A percentile compares a stretch with the other conserved stretches of the same genome.
These are phyloP conservation scores for Calonectris borealis DNA, from an alignment of 2,113 vertebrate genomes.

Conservation along the genomic window DNA sequence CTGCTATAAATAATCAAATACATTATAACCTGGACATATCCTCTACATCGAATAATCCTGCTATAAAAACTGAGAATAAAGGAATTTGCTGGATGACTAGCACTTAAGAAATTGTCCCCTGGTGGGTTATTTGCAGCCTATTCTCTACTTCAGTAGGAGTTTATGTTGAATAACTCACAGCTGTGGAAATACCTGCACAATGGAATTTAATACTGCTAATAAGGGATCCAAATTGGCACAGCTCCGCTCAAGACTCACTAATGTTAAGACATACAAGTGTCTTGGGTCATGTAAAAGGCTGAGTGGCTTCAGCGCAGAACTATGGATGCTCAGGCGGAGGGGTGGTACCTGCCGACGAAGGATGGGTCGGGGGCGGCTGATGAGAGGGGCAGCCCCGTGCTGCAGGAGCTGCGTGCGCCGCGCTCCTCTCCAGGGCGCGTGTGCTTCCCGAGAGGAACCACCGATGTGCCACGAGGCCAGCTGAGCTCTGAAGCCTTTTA, in stretches of 20 bases:
- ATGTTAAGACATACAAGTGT: not conserved
- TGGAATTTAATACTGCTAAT: constrained; percentile 38
- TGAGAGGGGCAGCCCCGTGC: fast-evolving
- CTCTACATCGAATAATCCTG: constrained; percentile 30
- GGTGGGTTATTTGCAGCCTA: constrained; percentile 56
- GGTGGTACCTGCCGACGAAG: not conserved
- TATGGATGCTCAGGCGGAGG: not conserved
- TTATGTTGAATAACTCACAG: constrained; percentile 64
- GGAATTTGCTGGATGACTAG: constrained; percentile 61
- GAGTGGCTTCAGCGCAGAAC: not conserved
- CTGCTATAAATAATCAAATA: constrained; percentile 56
- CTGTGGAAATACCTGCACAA: constrained; percentile 55
- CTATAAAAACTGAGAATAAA: constrained; percentile 66
- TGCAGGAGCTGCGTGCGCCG: fast-evolving
- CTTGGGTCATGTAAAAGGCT: not conserved
- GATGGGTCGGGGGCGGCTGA: fast-evolving
- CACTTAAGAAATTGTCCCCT: constrained; percentile 58
- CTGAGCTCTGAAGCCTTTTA: not conserved
- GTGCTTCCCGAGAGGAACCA: not conserved
- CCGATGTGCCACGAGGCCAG: fast-evolving
- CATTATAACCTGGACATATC: constrained; percentile 41
- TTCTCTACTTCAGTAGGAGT: constrained; percentile 57
- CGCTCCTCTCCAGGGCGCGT: not conserved
- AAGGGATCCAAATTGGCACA: constrained; percentile 27
- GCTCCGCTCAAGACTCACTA: not conserved